Base-by-base conservation (phyloP, 2,888 invertebrate genomes). In the Rhorus exstirpatorius region DNA sequence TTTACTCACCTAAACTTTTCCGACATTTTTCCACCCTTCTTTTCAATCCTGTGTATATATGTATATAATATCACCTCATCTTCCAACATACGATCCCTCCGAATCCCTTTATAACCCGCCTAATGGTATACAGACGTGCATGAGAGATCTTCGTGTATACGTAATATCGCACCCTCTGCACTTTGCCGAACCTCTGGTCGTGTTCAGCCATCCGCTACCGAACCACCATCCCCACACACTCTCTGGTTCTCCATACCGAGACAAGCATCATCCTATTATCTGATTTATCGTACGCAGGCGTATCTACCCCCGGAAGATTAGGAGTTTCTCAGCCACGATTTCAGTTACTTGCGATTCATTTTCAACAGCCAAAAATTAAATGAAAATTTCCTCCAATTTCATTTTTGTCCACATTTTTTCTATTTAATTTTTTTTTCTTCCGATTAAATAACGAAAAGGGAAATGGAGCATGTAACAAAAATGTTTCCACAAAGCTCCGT, bases 201-300 rank as follows among this genome's bases (percentile, higher is more conserved):
- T 81, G 78, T 81, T 78, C 61, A 68, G 24, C 81, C 78, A 81
- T 81, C 78, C 81, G 78, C 72, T 72, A 78, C 72, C 81, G 53
- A 77, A 55, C n/a, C n/a, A n/a, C n/a, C n/a, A n/a, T n/a, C 55
- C 53, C 53, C 65, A 58, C 41, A 19, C 60, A 58, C 19, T n/a
- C 38, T 35, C 49, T 31, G 55, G 31, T 58, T 24, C 61, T 53
- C 53, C n/a, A 49, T 38, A 24, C 12, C 1, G 46, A n/a, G n/a
- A n/a, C n/a, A n/a, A n/a, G n/a, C n/a, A n/a, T n/a, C 24, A 26
- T 67, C 41, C 58, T 72, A 44, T 68, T 68, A 72, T 24, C 61
- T 26, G 61, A 81, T 60, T 17, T 77, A 67, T 51, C 26, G 35
- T n/a, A 3, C 53, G 49, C 58, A 49, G 41, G 38, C 58, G 38